phyloP scores from a whole-genome alignment of 2,888 invertebrate species.

The Epistrophella euchroma region DNA sequence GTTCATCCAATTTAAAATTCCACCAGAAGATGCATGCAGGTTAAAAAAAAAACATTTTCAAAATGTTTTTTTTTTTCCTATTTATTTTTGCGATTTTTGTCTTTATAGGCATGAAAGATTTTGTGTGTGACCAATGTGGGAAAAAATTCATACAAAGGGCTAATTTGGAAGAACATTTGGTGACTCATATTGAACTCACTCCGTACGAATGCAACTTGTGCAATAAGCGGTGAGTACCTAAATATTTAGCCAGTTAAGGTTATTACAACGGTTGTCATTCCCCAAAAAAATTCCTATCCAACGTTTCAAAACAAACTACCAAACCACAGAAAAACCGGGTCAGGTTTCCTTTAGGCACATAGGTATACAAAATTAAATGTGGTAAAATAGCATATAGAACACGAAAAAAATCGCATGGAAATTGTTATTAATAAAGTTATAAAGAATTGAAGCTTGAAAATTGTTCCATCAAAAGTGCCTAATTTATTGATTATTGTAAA shows the following conservation, averaged over 20 bases:
- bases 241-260: neutral
- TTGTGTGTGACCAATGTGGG: constrained; percentile 84
- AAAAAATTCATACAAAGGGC: constrained; percentile 84
- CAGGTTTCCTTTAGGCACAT: no score
- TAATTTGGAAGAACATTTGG: constrained; percentile 85
- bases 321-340: no score
- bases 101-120: constrained; percentile 78
- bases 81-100: neutral
- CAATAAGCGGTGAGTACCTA: constrained; percentile 79
- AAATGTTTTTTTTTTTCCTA: neutral
- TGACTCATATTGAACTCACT: constrained; percentile 84
- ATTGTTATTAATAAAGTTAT: no score
- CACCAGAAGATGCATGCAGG: constrained; percentile 79
- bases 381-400: no score
- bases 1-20: constrained; percentile 76
- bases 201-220: constrained; percentile 84
- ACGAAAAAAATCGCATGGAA: no score
- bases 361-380: no score
- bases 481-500: no score
- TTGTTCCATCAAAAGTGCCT: no score
- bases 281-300: no score
- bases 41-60: constrained; percentile 40
- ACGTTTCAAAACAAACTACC: no score
- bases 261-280: no score
- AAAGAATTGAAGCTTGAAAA: no score